Conservation (phyloP, 2,888 invertebrate species). For the Drosophila trichaetosa region DNA sequence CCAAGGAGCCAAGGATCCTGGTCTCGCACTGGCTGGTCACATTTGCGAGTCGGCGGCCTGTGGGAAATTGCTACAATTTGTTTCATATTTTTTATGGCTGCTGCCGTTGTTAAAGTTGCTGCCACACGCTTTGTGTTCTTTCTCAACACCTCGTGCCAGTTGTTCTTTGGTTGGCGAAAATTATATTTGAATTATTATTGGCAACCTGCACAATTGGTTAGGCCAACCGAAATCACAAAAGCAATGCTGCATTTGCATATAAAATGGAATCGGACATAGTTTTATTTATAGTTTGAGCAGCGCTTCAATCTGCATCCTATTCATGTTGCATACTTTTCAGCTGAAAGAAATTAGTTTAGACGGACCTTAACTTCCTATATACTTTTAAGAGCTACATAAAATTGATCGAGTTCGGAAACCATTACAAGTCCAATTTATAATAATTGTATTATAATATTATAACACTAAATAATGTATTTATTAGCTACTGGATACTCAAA, state of each 20-base stretch:
- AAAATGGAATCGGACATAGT: conserved; percentile 60
- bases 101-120: conserved; percentile 16
- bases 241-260: conserved; percentile 71
- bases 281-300: conserved; percentile 42
- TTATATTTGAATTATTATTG: conserved; percentile 73
- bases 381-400: conserved; percentile 9
- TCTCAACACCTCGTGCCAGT: conserved; percentile 26
- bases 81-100: conserved; percentile 75
- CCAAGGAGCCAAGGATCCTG: conserved; percentile 33
- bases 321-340: conserved; percentile 38
- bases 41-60: conserved; percentile 69
- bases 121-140: conserved; percentile 25
- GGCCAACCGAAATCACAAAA: conserved; percentile 43
- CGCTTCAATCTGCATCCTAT: conserved; percentile 5
- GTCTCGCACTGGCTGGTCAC: conserved; percentile 56
- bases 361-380: conserved; percentile 20
- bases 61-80: conserved; percentile 77
- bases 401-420: neutral
- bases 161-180: conserved; percentile 38
- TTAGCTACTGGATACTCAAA: neutral
- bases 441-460: neutral
- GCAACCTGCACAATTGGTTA: conserved; percentile 14
- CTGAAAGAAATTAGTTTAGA: conserved; percentile 13
- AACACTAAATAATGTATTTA: neutral
- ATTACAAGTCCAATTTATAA: neutral